Percentiles rank a stretch among this genome's conserved stretches.
Conservation (phyloP, 2,113 vertebrate species). For the Pituophis catenifer region DNA sequence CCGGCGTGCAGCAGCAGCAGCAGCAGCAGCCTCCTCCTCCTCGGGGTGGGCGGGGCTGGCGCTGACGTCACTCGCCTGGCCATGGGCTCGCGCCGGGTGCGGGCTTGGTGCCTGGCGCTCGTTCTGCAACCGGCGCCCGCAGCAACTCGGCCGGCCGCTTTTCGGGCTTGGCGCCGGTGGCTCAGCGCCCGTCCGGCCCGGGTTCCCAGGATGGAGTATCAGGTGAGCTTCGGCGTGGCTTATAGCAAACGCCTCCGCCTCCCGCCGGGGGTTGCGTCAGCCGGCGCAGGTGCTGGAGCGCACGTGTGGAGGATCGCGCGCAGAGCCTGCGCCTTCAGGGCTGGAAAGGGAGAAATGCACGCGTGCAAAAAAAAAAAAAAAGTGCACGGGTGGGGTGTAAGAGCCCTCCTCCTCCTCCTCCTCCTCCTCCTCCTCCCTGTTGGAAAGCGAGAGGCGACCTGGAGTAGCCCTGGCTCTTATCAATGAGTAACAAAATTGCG, state of each 20-base stretch:
- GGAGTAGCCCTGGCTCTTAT: neutral
- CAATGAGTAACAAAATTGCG: neutral
- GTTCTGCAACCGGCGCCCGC: neutral
- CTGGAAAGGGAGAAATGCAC: too few relatives aligned
- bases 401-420: too few relatives aligned
- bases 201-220: conserved; percentile 83
- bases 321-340: neutral
- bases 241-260: neutral
- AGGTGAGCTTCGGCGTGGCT: conserved; percentile 67
- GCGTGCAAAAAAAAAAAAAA: neutral
- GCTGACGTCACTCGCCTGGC: neutral
- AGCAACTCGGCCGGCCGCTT: neutral
- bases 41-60: neutral
- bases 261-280: neutral
- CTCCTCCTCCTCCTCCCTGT: neutral
- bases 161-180: neutral
- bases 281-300: neutral
- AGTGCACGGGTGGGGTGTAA: neutral
- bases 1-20: neutral
- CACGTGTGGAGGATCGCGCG: neutral
- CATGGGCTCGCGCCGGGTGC: neutral
- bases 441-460: too few relatives aligned
- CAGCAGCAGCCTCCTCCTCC: neutral
- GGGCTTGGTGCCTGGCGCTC: neutral
- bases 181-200: conserved; percentile 61